Evolutionary conservation across 2,888 invertebrate genomes (phyloP), one percentile per base, ranked within the genome.

Genomic region (Mimachlamys varia): DNA sequence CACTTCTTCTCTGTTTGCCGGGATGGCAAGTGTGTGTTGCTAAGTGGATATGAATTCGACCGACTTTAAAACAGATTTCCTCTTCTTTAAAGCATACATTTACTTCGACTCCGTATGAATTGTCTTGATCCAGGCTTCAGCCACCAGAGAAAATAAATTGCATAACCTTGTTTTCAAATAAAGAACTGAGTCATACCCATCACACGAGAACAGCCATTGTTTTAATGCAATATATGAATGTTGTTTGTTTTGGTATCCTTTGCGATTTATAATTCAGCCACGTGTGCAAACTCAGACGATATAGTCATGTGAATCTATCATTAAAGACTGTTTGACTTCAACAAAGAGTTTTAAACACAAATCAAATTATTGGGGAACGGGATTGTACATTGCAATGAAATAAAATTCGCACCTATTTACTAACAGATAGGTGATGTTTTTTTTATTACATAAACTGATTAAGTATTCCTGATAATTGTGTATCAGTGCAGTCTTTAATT

Each of bases 31-130:
- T 76, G 76, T 76, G 33, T 76, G 33, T 76, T 76, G 76, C 76
- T 76, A 76, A 76, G 76, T 76, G 76, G 76, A 76, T 76, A 76
- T 76, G 76, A 76, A 76, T 76, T 76, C 33, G 76, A 76, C 76
- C 76, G 76, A 76, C 76, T 76, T 76, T 76, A 76, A 76, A 76
- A 76, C 76, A 76, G 76, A 76, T 76, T 76, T 27, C 33, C 76
- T 76, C 33, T 76, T 27, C 76, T 76, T 76, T 76, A 10, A 76
- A 10, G 10, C 76, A 33, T 33, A 76, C 13, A 33, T 76, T 76
- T 76, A 33, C 76, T 12, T 33, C 27, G 76, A 1, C 19, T 76
- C 17, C 76, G 13, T 33, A 33, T 33, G 33, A 33, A 22, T 76
- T 76, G 33, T 15, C 2, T 13, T 27, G 76, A 27, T 76, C 76